These are phyloP conservation scores for Metalampra italica DNA, from an alignment of 2,888 invertebrate species.

Conservation along the genomic window DNA sequence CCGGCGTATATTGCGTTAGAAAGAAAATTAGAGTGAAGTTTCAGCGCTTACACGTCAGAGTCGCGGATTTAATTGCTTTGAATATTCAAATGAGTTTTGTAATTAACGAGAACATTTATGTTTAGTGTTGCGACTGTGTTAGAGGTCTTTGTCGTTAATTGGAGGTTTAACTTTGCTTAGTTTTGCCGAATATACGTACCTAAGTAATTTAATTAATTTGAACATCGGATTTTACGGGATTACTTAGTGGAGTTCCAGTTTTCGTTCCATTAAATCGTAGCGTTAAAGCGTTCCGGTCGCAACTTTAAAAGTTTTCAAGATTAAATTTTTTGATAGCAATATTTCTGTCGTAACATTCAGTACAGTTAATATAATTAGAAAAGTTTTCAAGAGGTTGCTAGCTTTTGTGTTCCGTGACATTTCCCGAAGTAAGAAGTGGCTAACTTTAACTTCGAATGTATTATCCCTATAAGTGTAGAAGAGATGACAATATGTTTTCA, in stretches of 20 bases:
- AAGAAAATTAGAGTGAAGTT: slow-evolving; percentile 38
- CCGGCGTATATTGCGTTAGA: slow-evolving; percentile 38
- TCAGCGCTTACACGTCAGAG: slow-evolving; percentile 24
- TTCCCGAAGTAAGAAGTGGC: too few relatives aligned
- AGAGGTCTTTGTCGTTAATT: slow-evolving; percentile 34
- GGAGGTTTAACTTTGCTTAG: slow-evolving; percentile 35
- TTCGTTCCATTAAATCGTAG: slow-evolving; percentile 1
- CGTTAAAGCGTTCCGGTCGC: neutral
- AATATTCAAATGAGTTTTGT: slow-evolving; percentile 55
- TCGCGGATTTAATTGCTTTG: slow-evolving; percentile 39
- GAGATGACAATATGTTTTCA: too few relatives aligned
- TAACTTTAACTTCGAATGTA: too few relatives aligned
- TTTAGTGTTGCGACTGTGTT: slow-evolving; percentile 35
- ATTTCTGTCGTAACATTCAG: neutral
- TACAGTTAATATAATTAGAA: slow-evolving; percentile 1
- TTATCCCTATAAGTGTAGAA: too few relatives aligned
- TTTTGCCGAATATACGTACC: slow-evolving; percentile 23
- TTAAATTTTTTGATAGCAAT: slow-evolving; percentile 2
- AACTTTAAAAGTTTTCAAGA: slow-evolving; percentile 2
- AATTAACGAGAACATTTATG: slow-evolving; percentile 42
- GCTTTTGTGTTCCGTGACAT: neutral
- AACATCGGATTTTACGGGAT: slow-evolving; percentile 9
- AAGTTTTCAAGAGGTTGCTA: slow-evolving; percentile 1
- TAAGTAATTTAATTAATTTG: slow-evolving; percentile 22
- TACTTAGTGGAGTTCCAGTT: slow-evolving; percentile 2